These are phyloP conservation scores for Drosophila phalerata DNA, from an alignment of 2,888 invertebrate species.

Conservation along the genomic window DNA sequence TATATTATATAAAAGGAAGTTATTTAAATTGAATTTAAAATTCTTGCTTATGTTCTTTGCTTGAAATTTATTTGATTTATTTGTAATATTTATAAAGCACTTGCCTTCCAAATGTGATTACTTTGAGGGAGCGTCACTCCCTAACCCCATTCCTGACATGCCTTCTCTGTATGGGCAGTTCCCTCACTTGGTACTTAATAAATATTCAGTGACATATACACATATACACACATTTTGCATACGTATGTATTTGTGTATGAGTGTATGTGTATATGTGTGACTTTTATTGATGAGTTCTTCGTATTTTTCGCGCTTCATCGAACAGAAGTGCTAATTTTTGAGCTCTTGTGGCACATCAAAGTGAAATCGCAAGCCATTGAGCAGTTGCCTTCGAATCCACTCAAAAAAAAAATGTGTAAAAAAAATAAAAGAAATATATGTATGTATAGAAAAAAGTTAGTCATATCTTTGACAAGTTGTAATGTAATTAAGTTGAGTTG, in stretches of 20 bases:
- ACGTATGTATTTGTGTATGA: constrained; percentile 32
- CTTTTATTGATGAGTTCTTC: constrained; percentile 64
- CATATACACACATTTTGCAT: constrained; percentile 28
- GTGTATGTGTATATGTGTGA: constrained; percentile 41
- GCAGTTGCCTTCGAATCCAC: constrained; percentile 40
- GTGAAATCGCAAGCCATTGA: constrained; percentile 67
- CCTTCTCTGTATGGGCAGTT: constrained; percentile 39
- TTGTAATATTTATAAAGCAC: constrained; percentile 2
- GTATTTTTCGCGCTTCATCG: constrained; percentile 23
- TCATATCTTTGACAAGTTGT: constrained; percentile 52
- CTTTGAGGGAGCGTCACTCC: constrained; percentile 55
- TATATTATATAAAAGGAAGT: too few species aligned
- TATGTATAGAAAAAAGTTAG: constrained; percentile 26
- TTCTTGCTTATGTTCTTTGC: background rate
- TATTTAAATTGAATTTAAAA: background rate
- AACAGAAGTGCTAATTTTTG: constrained; percentile 72
- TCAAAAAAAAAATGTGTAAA: constrained; percentile 18
- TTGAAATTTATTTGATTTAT: background rate
- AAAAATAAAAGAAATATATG: constrained; percentile 14
- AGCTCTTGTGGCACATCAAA: constrained; percentile 54
- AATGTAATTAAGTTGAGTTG: constrained; percentile 73
- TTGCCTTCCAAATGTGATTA: constrained; percentile 1
- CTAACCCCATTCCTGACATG: constrained; percentile 68
- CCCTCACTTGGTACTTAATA: constrained; percentile 28
- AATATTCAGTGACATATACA: constrained; percentile 18